These are phyloP conservation scores for Podargus strigoides DNA, from an alignment of 2,797 vertebrate genomes.

Conservation along the genomic window DNA sequence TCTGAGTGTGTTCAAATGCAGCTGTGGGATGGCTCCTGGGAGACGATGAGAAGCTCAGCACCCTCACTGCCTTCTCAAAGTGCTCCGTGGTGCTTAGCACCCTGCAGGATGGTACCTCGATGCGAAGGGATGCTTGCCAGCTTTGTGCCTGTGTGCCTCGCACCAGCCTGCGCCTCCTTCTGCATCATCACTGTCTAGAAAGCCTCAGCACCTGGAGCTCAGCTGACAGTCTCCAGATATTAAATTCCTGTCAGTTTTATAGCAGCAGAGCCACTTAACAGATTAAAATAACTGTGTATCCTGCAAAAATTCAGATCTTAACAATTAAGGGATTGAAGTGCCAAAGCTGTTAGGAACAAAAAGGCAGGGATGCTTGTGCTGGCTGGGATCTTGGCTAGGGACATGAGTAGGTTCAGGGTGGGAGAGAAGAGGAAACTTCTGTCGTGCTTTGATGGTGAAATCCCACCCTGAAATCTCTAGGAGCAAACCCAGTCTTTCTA, in stretches of 20 bases:
- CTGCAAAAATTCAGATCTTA: conserved; percentile 45
- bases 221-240: conserved; percentile 37
- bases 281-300: conserved; percentile 55
- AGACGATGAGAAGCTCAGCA: neutral
- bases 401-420: neutral
- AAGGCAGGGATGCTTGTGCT: neutral
- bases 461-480: neutral
- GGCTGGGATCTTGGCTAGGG: neutral
- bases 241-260: conserved; percentile 50
- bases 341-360: neutral
- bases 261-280: conserved; percentile 58
- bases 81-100: neutral
- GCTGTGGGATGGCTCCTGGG: neutral
- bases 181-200: neutral
- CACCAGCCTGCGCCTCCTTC: neutral
- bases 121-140: neutral
- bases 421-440: neutral
- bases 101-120: fast-evolving
- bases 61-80: neutral
- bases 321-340: conserved; percentile 50
- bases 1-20: neutral
- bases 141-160: neutral
- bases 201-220: conserved; percentile 28
- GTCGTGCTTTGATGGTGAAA: neutral
- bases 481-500: neutral